phyloP scores from a whole-genome alignment of 2,113 vertebrate genomes.

The Kobus ellipsiprymnus region DNA sequence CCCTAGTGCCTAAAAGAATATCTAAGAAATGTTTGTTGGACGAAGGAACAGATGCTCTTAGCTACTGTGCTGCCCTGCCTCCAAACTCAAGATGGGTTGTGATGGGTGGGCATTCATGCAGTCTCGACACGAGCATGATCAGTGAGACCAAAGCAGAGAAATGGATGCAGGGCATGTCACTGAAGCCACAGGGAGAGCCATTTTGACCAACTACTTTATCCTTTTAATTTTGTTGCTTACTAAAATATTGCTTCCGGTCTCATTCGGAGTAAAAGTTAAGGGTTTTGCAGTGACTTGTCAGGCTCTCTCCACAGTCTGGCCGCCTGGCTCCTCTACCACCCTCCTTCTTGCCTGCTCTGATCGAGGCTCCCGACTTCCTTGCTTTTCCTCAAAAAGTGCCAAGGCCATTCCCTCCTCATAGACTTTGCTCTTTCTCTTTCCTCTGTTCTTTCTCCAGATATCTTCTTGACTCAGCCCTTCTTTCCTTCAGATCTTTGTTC shows the following conservation, averaged over 20 bases:
- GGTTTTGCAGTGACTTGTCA: background rate
- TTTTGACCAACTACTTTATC: background rate
- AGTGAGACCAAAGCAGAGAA: background rate
- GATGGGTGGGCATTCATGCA: background rate
- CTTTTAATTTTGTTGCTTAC: background rate
- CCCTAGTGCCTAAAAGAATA: background rate
- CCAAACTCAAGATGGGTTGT: no score
- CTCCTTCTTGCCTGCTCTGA: no score
- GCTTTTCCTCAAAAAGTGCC: background rate
- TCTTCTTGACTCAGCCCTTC: background rate
- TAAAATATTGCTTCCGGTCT: background rate
- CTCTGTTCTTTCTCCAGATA: background rate
- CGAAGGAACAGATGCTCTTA: no score
- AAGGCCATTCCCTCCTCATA: background rate
- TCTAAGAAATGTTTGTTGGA: background rate
- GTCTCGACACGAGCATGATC: accelerated
- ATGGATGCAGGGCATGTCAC: background rate
- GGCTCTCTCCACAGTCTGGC: background rate
- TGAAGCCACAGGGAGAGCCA: accelerated
- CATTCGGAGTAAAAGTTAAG: background rate
- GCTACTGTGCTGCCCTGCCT: background rate
- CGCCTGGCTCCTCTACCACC: accelerated
- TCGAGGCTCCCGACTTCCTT: background rate
- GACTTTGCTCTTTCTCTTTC: background rate
- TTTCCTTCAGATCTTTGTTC: background rate